Evolutionary conservation across 2,888 invertebrate genomes (phyloP).

Genomic region (Leptothorax acervorum): DNA sequence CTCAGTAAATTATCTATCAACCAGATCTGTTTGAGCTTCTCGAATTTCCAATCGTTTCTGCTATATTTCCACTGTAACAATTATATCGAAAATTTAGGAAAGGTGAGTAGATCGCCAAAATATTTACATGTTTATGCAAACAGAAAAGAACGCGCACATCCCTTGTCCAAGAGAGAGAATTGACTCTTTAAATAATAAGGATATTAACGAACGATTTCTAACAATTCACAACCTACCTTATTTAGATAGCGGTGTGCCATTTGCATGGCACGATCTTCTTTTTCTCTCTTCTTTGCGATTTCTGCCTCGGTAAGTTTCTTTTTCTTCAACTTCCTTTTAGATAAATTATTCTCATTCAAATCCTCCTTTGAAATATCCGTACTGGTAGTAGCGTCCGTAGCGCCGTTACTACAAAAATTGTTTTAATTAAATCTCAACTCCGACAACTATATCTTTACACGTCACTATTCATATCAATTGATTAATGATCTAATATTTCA

Average conservation of each 20-base stretch:
- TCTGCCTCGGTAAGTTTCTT: slow-evolving; percentile 88
- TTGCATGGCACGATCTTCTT: slow-evolving; percentile 84
- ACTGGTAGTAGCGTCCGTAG: background rate
- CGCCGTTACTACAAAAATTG: background rate
- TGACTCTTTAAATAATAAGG: background rate
- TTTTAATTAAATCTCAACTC: background rate
- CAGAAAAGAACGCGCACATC: background rate
- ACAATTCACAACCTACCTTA: slow-evolving; percentile 71
- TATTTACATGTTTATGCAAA: background rate
- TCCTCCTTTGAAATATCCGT: slow-evolving; percentile 43
- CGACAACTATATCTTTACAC: background rate
- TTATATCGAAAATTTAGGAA: background rate
- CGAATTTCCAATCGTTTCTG: slow-evolving; percentile 92
- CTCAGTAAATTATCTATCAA: slow-evolving; percentile 90
- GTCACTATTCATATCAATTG: background rate
- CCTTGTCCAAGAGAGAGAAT: background rate
- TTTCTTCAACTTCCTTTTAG: slow-evolving; percentile 89
- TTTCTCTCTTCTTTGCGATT: slow-evolving; percentile 84
- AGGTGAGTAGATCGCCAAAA: background rate
- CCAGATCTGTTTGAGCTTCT: slow-evolving; percentile 92
- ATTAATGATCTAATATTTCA: background rate
- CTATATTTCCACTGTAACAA: slow-evolving; percentile 89
- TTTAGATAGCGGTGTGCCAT: slow-evolving; percentile 90
- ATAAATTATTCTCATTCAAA: slow-evolving; percentile 84
- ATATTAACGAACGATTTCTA: background rate